A percentile compares a stretch with the other conserved stretches of the same genome.
Conservation (phyloP, 1,140 invertebrate species). For the Oedothorax gibbosus region DNA sequence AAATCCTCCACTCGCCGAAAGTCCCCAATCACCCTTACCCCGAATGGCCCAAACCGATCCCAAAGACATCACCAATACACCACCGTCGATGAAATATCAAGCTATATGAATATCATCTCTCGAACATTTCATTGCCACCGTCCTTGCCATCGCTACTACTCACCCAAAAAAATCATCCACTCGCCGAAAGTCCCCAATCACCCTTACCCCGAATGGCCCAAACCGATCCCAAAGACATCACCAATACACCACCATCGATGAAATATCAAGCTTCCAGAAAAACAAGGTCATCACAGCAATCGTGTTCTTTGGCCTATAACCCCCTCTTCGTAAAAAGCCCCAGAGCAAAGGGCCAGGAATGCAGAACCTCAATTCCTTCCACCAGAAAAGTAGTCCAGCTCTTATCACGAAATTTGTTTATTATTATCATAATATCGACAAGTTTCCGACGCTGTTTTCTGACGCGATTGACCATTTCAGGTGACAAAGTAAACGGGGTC, state of each 20-base stretch:
- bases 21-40: background rate
- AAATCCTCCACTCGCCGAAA: no score
- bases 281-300: slow-evolving; percentile 49
- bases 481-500: slow-evolving; percentile 51
- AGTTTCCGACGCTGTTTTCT: background rate
- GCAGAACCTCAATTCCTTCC: slow-evolving; percentile 51
- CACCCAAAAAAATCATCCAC: background rate
- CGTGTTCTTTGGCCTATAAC: slow-evolving; percentile 51
- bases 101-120: slow-evolving; percentile 14
- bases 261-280: background rate
- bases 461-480: slow-evolving; percentile 38
- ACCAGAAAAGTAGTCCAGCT: slow-evolving; percentile 38
- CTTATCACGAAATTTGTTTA: background rate
- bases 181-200: background rate
- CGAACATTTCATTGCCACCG: slow-evolving; percentile 47
- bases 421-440: background rate
- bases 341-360: slow-evolving; percentile 47
- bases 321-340: slow-evolving; percentile 32
- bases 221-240: background rate
- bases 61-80: background rate
- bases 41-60: no score
- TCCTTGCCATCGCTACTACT: slow-evolving; percentile 19
- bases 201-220: no score
- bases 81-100: background rate
- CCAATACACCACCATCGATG: background rate